These are phyloP conservation scores for Beroe ovata DNA, from an alignment of 37 sponge, comb jelly and placozoan genomes.

Conservation along the genomic window DNA sequence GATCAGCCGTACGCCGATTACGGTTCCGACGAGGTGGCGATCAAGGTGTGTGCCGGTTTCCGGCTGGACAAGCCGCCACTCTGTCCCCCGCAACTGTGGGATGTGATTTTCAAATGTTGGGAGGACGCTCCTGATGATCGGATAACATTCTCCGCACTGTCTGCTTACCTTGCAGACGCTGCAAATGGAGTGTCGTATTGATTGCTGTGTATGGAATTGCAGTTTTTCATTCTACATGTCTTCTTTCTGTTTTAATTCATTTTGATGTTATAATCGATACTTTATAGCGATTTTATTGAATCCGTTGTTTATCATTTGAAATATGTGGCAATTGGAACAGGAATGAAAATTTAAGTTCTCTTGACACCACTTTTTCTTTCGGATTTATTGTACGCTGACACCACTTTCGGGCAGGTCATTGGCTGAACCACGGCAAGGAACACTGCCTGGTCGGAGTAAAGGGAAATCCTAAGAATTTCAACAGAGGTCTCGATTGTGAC, in stretches of 20 bases:
- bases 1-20: neutral
- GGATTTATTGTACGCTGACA: too few species aligned
- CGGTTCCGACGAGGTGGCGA: neutral
- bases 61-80: conserved; percentile 6
- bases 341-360: too few species aligned
- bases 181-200: too few species aligned
- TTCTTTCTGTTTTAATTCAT: neutral
- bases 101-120: neutral
- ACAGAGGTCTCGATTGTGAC: conserved; percentile 87
- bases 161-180: neutral
- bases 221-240: neutral
- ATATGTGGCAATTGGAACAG: too few species aligned
- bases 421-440: conserved; percentile 98
- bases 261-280: too few species aligned
- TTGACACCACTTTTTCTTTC: too few species aligned
- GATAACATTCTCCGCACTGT: neutral
- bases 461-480: conserved; percentile 76
- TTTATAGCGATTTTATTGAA: too few species aligned
- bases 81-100: conserved; percentile 21
- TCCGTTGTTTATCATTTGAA: too few species aligned
- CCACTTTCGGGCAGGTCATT: conserved; percentile 73
- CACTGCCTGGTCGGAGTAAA: conserved; percentile 95
- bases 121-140: neutral
- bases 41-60: neutral
- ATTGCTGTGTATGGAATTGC: neutral